Percentiles rank a stretch among this genome's conserved stretches.
phyloP scores from a whole-genome alignment of 1,140 invertebrate species.

The Pseudomyrmex gracilis region DNA sequence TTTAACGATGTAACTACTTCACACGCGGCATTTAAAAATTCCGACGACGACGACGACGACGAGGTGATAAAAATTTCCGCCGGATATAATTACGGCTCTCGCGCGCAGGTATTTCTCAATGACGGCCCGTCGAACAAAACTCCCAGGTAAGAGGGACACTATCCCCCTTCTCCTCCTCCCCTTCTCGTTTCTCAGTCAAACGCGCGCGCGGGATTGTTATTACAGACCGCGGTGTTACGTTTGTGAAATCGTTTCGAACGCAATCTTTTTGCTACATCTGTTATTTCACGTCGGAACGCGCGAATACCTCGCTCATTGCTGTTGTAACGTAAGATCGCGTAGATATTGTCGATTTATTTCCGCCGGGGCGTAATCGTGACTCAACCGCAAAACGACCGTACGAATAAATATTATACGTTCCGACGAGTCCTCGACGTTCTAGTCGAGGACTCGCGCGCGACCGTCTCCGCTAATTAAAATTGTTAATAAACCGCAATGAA shows the following conservation, averaged over 20 bases:
- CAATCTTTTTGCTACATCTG: background rate
- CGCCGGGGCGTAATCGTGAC: conserved; percentile 30
- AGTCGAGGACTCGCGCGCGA: background rate
- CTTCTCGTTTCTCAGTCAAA: background rate
- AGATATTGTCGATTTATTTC: conserved; percentile 41
- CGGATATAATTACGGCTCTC: background rate
- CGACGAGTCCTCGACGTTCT: background rate
- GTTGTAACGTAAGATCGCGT: conserved; percentile 1
- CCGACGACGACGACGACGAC: background rate
- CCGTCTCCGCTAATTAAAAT: conserved; percentile 47
- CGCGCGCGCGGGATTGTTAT: conserved; percentile 2
- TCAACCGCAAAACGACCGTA: background rate
- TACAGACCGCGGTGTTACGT: background rate
- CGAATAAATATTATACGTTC: background rate
- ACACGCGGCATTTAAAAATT: background rate
- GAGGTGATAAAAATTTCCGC: background rate
- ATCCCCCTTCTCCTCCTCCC: too few relatives aligned
- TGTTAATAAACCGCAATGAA: conserved; percentile 27
- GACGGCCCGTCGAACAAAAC: background rate
- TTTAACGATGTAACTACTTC: background rate
- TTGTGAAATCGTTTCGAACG: background rate
- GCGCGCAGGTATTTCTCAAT: background rate
- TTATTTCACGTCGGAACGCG: background rate
- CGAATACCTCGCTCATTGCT: background rate
- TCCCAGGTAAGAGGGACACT: background rate